Conservation (phyloP, 2,113 vertebrate genomes). For the Raja brachyura region DNA sequence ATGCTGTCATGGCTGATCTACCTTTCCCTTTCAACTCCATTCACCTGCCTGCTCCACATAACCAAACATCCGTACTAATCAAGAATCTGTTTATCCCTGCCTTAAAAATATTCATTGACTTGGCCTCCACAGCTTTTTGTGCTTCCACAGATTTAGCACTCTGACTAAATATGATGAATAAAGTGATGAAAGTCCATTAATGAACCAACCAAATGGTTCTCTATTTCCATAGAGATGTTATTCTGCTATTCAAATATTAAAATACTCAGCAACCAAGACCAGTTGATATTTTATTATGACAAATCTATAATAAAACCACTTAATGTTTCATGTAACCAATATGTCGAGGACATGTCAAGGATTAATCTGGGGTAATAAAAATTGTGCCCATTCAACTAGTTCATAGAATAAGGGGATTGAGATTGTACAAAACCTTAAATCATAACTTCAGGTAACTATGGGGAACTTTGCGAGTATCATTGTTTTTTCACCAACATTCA, state of each 20-base stretch:
- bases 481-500: neutral
- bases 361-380: neutral
- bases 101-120: no score
- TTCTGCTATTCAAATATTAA: neutral
- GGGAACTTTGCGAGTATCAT: neutral
- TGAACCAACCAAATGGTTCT: neutral
- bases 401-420: neutral
- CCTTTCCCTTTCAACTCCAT: no score
- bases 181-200: neutral
- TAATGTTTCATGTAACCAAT: neutral
- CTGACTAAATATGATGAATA: no score
- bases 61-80: no score
- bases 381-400: neutral
- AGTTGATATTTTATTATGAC: no score
- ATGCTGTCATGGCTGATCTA: no score
- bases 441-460: neutral
- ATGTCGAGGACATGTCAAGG: no score
- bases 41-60: no score
- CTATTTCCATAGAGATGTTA: neutral
- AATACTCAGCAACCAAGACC: neutral
- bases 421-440: neutral
- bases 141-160: no score
- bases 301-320: neutral
- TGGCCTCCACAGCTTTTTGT: no score
- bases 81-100: no score